phyloP scores from a whole-genome alignment of 1,140 invertebrate genomes.

The Teleopsis dalmanni region DNA sequence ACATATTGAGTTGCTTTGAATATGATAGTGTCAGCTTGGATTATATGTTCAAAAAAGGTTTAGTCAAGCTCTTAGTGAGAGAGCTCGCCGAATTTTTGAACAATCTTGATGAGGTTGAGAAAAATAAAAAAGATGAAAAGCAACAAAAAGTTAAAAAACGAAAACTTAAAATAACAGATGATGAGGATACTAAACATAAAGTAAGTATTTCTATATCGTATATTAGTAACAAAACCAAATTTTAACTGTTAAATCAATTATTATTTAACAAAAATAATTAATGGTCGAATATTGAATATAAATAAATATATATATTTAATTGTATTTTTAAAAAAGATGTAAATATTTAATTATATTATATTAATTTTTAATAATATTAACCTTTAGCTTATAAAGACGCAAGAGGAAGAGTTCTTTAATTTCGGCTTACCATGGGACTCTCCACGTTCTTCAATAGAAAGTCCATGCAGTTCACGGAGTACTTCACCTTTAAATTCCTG shows the following conservation, averaged over 20 bases:
- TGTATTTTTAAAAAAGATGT: neutral
- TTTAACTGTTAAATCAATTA: too few species aligned
- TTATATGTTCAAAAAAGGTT: conserved; percentile 31
- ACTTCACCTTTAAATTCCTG: conserved; percentile 41
- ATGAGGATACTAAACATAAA: conserved; percentile 28
- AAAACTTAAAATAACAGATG: conserved; percentile 25
- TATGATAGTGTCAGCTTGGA: conserved; percentile 43
- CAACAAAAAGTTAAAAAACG: conserved; percentile 31
- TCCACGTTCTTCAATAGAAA: conserved; percentile 30
- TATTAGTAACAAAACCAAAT: neutral
- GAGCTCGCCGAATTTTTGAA: conserved; percentile 34
- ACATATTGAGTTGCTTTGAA: conserved; percentile 38
- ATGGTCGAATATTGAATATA: too few species aligned
- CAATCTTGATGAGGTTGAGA: conserved; percentile 37
- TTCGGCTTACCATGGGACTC: conserved; percentile 37
- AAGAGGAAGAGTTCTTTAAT: conserved; percentile 22
- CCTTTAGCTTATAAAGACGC: conserved; percentile 29
- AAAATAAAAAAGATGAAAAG: conserved; percentile 33
- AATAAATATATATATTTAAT: neutral
- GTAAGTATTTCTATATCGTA: conserved; percentile 15
- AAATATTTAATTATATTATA: neutral
- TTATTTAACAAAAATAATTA: too few species aligned
- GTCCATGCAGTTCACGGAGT: conserved; percentile 40
- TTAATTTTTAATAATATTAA: neutral
- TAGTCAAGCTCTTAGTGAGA: conserved; percentile 31